Base-by-base conservation (phyloP, 1,140 invertebrate species). In the Ceratina japonica region DNA sequence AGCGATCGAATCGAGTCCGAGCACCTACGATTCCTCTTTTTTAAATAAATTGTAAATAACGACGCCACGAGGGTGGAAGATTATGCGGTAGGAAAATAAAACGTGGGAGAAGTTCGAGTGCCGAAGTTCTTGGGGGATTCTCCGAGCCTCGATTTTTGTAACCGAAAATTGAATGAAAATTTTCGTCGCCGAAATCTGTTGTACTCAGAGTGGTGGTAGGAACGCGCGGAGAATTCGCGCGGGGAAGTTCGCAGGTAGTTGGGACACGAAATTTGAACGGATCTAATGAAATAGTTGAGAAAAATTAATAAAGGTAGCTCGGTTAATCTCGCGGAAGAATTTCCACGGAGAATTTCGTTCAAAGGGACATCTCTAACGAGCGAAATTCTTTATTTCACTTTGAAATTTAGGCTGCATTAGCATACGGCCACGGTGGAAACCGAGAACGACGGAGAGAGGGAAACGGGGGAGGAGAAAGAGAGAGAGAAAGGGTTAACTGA, bases 1-100 rank as follows among this genome's bases (percentile, higher is more conserved):
- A n/a, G 12, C 69, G 59, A 78, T 78, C 69, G 62, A 65, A 31
- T 31, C 27, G 27, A 31, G 27, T 31, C 13, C 49, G 49, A 27
- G 15, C 20, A 24, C 20, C 58, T 12, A 13, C 10, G 56, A 54
- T 61, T 68, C 37, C 51, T 51, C 18, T 51, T 37, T 59, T 44
- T 49, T 31, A 56, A 31, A 63, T 10, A 27, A 54, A 20, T 12
- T 31, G 37, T 31, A 5, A 24, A 24, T n/a, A 49, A 37, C 24
- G 8, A 31, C 27, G 31, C 15, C 27, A 31, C 20, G 20, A 16
- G 13, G 27, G 15, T 7, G 1, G 59, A 15, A 13, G 24, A n/a
- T n/a, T n/a, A 10, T 16, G 5, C 10, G 0, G 0, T 5, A 52
- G 0, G 3, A 16, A 52, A 12, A 5, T 7, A n/a, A 15, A 49